Percentiles rank a stretch among this genome's conserved stretches.
These are phyloP conservation scores for Centropus unirufus DNA, from an alignment of 2,113 vertebrate genomes.

Conservation along the genomic window DNA sequence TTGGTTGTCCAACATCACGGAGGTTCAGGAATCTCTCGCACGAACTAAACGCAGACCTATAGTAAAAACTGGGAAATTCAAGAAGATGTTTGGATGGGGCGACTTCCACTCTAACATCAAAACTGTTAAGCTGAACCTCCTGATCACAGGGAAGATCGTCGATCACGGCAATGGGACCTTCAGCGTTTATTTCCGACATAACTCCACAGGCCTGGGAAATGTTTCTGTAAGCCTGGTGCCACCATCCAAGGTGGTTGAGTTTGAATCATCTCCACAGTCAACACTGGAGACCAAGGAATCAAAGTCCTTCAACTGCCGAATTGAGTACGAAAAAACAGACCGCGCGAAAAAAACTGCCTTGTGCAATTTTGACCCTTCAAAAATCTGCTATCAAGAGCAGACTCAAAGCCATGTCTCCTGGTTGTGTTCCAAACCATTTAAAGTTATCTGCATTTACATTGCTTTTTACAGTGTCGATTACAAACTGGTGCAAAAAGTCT, in stretches of 20 bases:
- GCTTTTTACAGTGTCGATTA: constrained; percentile 99
- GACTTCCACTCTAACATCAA: constrained; percentile 99
- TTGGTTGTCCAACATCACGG: constrained; percentile 97
- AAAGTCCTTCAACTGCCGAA: constrained; percentile 97
- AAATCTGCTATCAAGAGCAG: constrained; percentile 98
- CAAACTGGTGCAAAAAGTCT: constrained; percentile 99
- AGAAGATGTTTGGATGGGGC: constrained; percentile 99
- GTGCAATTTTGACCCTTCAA: constrained; percentile 92
- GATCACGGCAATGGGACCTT: constrained; percentile 98
- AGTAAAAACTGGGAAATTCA: constrained; percentile 99
- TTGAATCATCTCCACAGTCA: constrained; percentile 91
- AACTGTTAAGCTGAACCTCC: constrained; percentile 97
- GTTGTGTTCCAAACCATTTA: constrained; percentile 98
- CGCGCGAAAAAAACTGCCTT: constrained; percentile 96
- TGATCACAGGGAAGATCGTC: constrained; percentile 98
- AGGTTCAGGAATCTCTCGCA: constrained; percentile 87
- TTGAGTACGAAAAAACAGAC: constrained; percentile 99
- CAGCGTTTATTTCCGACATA: constrained; percentile 98
- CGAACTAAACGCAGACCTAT: constrained; percentile 98
- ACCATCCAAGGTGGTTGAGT: constrained; percentile 97
- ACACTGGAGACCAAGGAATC: constrained; percentile 96
- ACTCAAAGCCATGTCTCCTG: constrained; percentile 99
- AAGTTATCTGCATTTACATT: constrained; percentile 99
- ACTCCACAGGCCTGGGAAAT: constrained; percentile 95
- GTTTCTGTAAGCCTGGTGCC: constrained; percentile 98